A percentile compares a stretch with the other conserved stretches of the same genome.
These are phyloP conservation scores for Seriola rivoliana DNA, from an alignment of 2,113 vertebrate species.

Conservation along the genomic window DNA sequence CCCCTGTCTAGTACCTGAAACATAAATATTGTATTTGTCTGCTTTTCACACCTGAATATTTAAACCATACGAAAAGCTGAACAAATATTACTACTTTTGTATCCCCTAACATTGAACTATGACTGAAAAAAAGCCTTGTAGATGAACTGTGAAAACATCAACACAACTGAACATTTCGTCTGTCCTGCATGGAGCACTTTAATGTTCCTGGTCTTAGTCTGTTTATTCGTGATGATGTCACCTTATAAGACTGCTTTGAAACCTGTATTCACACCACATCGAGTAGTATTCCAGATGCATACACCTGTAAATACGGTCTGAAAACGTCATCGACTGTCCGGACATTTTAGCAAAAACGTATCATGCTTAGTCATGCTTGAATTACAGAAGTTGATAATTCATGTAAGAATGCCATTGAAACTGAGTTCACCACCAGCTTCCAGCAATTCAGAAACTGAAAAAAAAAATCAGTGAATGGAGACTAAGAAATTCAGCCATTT, in stretches of 20 bases:
- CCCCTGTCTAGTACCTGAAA: constrained; percentile 60
- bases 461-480: neutral
- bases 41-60: constrained; percentile 49
- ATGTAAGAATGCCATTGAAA: constrained; percentile 16
- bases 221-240: constrained; percentile 75
- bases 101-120: constrained; percentile 46
- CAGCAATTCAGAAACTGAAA: constrained; percentile 12
- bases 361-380: constrained; percentile 35
- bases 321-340: constrained; percentile 22
- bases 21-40: constrained; percentile 35
- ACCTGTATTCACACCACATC: constrained; percentile 55
- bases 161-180: constrained; percentile 77
- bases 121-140: constrained; percentile 48
- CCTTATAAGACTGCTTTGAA: constrained; percentile 63
- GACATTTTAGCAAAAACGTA: constrained; percentile 15
- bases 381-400: constrained; percentile 24
- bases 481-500: constrained; percentile 20
- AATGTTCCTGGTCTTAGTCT: constrained; percentile 80
- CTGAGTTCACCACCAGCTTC: constrained; percentile 29
- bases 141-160: constrained; percentile 67
- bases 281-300: constrained; percentile 34
- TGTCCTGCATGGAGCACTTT: constrained; percentile 87
- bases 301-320: constrained; percentile 70
- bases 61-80: constrained; percentile 47
- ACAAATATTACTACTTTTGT: constrained; percentile 54